Base-by-base conservation (phyloP, 2,113 vertebrate genomes). In the Lamprotornis superbus region DNA sequence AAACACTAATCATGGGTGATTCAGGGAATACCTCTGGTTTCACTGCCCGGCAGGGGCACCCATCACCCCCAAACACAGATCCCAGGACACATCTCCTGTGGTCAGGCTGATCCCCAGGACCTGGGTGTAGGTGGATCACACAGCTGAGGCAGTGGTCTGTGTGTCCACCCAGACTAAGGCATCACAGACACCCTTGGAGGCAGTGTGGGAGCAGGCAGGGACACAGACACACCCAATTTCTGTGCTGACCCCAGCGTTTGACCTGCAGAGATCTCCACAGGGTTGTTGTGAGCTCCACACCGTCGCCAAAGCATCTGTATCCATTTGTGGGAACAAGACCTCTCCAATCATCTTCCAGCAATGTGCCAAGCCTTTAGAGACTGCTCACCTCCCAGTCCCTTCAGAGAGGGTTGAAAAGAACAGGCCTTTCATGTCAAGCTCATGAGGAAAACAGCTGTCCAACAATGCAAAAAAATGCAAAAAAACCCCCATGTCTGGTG, bases 121-220 rank as follows among this genome's bases (percentile, higher is more conserved):
- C 15, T 19, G 53, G 47, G 5, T 15, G 37, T 59, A 76, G 40
- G 50, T 31, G 44, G 21, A n/a, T 44, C 10, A 23, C 1, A 1
- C 6, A 30, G 28, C 19, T 47, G 22, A n/a, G 31, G 14, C 9
- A 0, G 8, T 15, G 52, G 7, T 31, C 63, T 14, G 1, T 12
- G 27, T 30, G 16, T 11, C 20, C 31, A 53, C 25, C 49, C 1
- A 1, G 25, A 27, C 7, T 9, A 11, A 67, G 76, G 35, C 50
- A 61, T 33, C 64, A 11, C 1, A 3, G 59, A 19, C 21, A 37
- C 0, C 0, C 6, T 30, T 42, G 49, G 35, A 76, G 35, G 11
- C 17, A 40, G 18, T 11, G 25, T 47, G 31, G 12, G 33, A 55
- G n/a, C 30, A 49, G 68, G 7, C 52, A 56, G 19, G 35, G 23